Evolutionary conservation across 2,797 vertebrate genomes (phyloP).

Genomic region (Melanogrammus aeglefinus): DNA sequence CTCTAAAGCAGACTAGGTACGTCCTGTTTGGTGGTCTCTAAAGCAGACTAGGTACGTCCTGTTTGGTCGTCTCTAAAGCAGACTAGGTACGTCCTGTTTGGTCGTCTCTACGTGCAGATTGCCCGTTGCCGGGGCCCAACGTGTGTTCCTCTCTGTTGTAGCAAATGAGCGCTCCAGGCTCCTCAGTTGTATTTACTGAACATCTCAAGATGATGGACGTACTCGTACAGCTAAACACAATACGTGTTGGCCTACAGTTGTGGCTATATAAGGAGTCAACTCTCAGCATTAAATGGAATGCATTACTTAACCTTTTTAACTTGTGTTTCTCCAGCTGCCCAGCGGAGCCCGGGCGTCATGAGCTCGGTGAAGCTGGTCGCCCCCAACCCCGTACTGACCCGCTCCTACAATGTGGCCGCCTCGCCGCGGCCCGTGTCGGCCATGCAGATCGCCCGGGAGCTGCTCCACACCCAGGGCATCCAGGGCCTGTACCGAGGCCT

Average conservation of each 20-base stretch:
- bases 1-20: too few relatives aligned
- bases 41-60: too few relatives aligned
- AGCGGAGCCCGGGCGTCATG: constrained; percentile 68
- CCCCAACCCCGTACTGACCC: constrained; percentile 70
- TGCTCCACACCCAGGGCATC: constrained; percentile 75
- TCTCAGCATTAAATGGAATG: neutral
- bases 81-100: constrained; percentile 64
- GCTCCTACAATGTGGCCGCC: constrained; percentile 72
- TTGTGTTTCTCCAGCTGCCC: constrained; percentile 60
- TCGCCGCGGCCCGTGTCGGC: constrained; percentile 68
- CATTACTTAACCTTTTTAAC: neutral
- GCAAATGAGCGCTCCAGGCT: neutral
- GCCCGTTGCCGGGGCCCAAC: neutral
- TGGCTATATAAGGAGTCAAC: neutral
- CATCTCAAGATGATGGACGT: neutral
- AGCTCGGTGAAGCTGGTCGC: constrained; percentile 68
- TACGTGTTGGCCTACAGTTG: neutral
- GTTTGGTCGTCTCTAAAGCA: too few relatives aligned
- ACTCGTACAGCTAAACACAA: neutral
- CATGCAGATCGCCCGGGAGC: constrained; percentile 76
- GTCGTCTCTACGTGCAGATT: too few relatives aligned
- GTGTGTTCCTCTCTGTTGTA: neutral
- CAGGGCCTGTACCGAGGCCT: constrained; percentile 81
- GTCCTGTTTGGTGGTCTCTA: too few relatives aligned
- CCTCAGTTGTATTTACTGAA: neutral